Base-by-base conservation (phyloP, 64 coral and sea anemone species). In the Trachythela sp. region DNA sequence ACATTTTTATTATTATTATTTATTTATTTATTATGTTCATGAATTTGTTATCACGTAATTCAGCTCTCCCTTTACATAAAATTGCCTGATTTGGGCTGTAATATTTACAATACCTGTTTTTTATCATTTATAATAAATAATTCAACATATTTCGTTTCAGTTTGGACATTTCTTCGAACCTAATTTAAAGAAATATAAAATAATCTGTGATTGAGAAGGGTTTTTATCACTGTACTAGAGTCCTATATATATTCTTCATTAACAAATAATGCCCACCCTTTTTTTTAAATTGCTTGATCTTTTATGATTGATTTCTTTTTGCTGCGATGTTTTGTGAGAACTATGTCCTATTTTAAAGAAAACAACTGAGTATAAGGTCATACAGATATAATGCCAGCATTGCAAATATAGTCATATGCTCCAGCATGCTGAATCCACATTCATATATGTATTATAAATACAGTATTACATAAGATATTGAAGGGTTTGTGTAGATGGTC, bases 91-190 rank as follows among this genome's bases (percentile, higher is more conserved):
- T n/a, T n/a, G n/a, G n/a, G n/a, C n/a, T n/a, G n/a, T n/a, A n/a
- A n/a, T n/a, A n/a, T n/a, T n/a, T n/a, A n/a, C n/a, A n/a, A n/a
- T 80, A 80, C 75, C 75, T 80, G 75, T 80, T 14, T 30, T 10
- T 2, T 34, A 38, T 80, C 75, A 80, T 80, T 80, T 5, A 80
- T 36, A 30, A 80, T 80, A 80, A 34, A 80, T 1, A 80, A 36
- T 39, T 80, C 75, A 13, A 80, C 34, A 80, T 34, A 80, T 35
- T 80, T 80, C 4, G 15, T 30, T 13, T 80, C 75, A 0, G 75
- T 80, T 6, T 80, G 9, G 8, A 80, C 75, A 80, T 39, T 80
- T 9, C 37, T 30, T 37, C 34, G 30, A 80, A 80, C 32, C 75
- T 80, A 45, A 80, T 80, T 37, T 37, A 35, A 37, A 1, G 20